Base-by-base conservation (phyloP, 2,888 invertebrate genomes). In the Mythimna albipuncta region DNA sequence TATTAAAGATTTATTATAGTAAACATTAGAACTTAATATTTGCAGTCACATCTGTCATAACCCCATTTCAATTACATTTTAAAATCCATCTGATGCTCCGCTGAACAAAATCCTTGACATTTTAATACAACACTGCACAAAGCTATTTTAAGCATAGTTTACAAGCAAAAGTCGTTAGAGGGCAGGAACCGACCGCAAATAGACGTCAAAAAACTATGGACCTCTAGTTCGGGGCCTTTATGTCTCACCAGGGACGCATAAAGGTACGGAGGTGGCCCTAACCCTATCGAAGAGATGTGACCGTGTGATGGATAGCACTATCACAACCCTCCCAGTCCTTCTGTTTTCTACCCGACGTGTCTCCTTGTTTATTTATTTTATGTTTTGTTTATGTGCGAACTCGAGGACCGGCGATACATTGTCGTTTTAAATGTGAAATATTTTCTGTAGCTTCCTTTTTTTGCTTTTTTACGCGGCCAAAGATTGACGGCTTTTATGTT, bases 261-360 rank as follows among this genome's bases (percentile, higher is more conserved):
- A 96, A 96, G 96, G 95, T 96, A 92, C 93, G 93, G 93, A 94
- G 93, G 91, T 93, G 93, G 93, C 92, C 93, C 94, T 95, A 96
- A 96, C 96, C 96, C 96, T 96, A 96, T 96, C 96, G 96, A 95
- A 94, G 93, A 90, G 91, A 94, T 94, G 95, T 93, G 94, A 93
- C 94, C 94, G 92, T 85, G 93, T 95, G 96, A 96, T 95, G 93
- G 95, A 96, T 96, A 93, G 94, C 93, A 91, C 94, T 93, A 94
- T 94, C 94, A 91, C 91, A 90, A 92, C 95, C 94, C 94, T 93
- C 89, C 91, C 90, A 86, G 91, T 93, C 94, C 93, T 94, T 90
- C 93, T 93, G 93, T 91, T 91, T 89, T 87, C 91, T 91, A 90
- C 89, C 88, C 89, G 89, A 88, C 89, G 87, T 87, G 88, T 89